phyloP scores from a whole-genome alignment of 2,113 vertebrate genomes.

The Nerophis ophidion region DNA sequence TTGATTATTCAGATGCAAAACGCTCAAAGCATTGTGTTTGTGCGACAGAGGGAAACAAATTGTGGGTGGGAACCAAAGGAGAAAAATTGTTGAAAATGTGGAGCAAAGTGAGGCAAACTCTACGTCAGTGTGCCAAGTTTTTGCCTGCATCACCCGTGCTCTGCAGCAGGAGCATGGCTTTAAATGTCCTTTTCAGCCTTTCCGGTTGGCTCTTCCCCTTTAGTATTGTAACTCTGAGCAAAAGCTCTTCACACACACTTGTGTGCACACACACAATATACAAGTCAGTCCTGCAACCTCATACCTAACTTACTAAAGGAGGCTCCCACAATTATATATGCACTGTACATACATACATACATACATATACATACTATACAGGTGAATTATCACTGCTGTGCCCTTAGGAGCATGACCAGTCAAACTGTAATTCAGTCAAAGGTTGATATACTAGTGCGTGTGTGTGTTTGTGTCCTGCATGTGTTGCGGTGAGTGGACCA shows the following conservation, averaged over 20 bases:
- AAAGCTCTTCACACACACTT: conserved; percentile 14
- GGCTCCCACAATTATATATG: conserved; percentile 9
- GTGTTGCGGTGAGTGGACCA: conserved; percentile 16
- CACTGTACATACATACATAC: conserved; percentile 8
- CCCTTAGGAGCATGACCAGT: conserved; percentile 68
- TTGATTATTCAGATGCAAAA: conserved; percentile 2
- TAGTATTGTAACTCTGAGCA: conserved; percentile 49
- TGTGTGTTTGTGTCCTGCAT: conserved; percentile 19
- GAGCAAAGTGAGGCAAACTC: conserved; percentile 22
- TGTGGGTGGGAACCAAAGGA: conserved; percentile 1
- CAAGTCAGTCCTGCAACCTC: conserved; percentile 43
- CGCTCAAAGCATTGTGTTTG: conserved; percentile 1
- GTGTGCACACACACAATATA: conserved; percentile 5
- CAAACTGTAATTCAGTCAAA: conserved; percentile 68
- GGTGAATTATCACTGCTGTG: conserved; percentile 65
- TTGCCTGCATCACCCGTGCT: conserved; percentile 15
- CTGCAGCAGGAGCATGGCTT: conserved; percentile 27
- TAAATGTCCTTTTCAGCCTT: conserved; percentile 31
- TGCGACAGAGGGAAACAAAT: neutral
- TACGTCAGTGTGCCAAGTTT: conserved; percentile 14
- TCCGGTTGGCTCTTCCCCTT: conserved; percentile 35
- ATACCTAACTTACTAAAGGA: conserved; percentile 42
- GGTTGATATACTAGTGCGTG: conserved; percentile 59
- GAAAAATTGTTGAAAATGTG: neutral
- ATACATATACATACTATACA: conserved; percentile 42